These are phyloP conservation scores for Neolamprologus fasciatus DNA, from an alignment of 2,113 vertebrate genomes.

Conservation along the genomic window DNA sequence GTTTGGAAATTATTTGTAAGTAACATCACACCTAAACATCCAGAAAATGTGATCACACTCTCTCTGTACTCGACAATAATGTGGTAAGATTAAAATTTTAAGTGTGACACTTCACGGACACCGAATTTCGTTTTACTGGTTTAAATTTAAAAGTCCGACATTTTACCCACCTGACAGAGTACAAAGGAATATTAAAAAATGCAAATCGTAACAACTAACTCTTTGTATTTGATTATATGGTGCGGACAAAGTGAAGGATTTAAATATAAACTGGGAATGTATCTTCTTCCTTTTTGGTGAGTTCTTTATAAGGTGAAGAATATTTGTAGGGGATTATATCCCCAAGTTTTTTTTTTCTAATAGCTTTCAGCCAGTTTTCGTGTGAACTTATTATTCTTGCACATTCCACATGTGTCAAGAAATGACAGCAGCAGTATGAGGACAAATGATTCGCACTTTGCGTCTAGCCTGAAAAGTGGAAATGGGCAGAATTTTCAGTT, in stretches of 20 bases:
- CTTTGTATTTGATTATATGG: neutral
- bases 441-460: slow-evolving; percentile 10
- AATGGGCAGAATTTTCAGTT: neutral
- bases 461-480: neutral
- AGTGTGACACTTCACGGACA: neutral
- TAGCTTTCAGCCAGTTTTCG: neutral
- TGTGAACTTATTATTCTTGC: neutral
- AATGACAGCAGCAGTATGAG: neutral
- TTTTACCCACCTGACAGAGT: neutral
- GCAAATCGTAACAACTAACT: neutral
- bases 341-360: neutral
- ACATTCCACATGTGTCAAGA: slow-evolving; percentile 7
- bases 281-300: neutral
- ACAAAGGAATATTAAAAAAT: neutral
- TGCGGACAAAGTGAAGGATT: neutral
- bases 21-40: neutral
- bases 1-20: neutral
- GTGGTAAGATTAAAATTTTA: neutral
- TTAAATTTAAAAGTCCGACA: neutral
- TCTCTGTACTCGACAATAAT: neutral
- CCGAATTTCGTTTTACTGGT: neutral
- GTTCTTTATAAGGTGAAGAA: neutral
- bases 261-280: neutral
- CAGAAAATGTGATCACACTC: neutral
- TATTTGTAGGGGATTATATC: neutral